Conservation (phyloP, 1,140 invertebrate species). For the Drosophila baimaii region DNA sequence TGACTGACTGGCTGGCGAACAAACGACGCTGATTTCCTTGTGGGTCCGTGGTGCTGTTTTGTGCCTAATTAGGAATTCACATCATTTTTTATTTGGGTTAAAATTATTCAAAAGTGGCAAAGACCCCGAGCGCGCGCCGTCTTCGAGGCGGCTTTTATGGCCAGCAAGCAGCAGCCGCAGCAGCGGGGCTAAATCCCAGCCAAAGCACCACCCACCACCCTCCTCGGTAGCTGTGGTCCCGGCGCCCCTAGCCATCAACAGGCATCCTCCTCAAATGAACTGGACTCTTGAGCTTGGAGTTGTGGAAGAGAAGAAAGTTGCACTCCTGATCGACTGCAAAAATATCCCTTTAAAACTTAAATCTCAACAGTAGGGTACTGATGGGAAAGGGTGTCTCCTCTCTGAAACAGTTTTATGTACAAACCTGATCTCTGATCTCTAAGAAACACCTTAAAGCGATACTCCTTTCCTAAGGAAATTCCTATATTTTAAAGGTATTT, state of each 20-base stretch:
- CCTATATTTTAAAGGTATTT: no score
- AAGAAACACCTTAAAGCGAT: no score
- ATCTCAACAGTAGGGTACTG: not conserved
- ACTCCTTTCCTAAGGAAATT: no score
- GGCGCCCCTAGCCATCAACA: conserved; percentile 17
- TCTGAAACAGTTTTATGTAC: no score
- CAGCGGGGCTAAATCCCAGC: conserved; percentile 50
- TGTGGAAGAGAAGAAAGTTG: no score
- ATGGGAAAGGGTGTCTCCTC: no score
- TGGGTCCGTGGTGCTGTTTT: conserved; percentile 34
- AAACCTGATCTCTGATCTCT: no score
- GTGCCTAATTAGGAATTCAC: conserved; percentile 83
- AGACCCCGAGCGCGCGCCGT: conserved; percentile 49
- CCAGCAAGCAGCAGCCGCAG: conserved; percentile 6
- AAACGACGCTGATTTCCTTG: conserved; percentile 69
- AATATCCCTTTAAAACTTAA: not conserved
- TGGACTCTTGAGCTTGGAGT: not conserved
- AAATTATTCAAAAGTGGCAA: conserved; percentile 83
- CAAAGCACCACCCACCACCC: not conserved
- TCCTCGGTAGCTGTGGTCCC: not conserved
- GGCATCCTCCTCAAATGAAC: conserved; percentile 13
- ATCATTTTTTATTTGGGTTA: conserved; percentile 84
- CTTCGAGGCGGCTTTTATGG: conserved; percentile 53
- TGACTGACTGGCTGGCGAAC: conserved; percentile 30
- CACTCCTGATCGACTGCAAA: conserved; percentile 5